Evolutionary conservation across 2,888 invertebrate genomes (phyloP).

Genomic region (Lysandra coridon): DNA sequence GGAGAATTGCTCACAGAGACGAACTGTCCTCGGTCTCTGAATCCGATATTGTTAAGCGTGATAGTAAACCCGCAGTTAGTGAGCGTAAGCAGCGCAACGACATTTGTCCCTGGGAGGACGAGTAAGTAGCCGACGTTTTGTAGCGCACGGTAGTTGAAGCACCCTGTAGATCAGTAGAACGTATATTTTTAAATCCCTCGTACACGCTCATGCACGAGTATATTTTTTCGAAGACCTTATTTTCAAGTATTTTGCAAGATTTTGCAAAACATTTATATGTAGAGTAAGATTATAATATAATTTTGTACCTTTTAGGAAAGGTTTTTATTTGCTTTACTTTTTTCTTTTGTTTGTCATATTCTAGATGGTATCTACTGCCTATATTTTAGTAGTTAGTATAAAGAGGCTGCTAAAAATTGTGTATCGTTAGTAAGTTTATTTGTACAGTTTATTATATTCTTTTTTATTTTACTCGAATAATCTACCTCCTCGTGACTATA

Average conservation of each 20-base stretch:
- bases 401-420: background rate
- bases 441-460: background rate
- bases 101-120: conserved; percentile 97
- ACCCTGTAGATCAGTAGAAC: background rate
- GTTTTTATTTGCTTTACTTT: background rate
- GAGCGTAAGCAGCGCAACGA: conserved; percentile 84
- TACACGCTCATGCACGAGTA: background rate
- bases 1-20: conserved; percentile 68
- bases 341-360: background rate
- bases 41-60: conserved; percentile 71
- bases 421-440: background rate
- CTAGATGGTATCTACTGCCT: too few relatives aligned
- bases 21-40: conserved; percentile 68
- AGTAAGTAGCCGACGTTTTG: conserved; percentile 83
- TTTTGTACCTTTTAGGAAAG: background rate
- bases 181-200: background rate
- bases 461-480: conserved; percentile 1
- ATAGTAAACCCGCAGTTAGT: conserved; percentile 63
- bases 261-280: background rate
- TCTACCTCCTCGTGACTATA: conserved; percentile 10
- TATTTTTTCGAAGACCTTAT: background rate
- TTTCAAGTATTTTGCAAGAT: background rate
- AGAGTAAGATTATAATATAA: background rate
- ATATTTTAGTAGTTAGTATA: background rate
- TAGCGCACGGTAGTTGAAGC: conserved; percentile 18